A percentile compares a stretch with the other conserved stretches of the same genome.
phyloP scores from a whole-genome alignment of 2,113 vertebrate genomes.

The Corvus hawaiiensis region DNA sequence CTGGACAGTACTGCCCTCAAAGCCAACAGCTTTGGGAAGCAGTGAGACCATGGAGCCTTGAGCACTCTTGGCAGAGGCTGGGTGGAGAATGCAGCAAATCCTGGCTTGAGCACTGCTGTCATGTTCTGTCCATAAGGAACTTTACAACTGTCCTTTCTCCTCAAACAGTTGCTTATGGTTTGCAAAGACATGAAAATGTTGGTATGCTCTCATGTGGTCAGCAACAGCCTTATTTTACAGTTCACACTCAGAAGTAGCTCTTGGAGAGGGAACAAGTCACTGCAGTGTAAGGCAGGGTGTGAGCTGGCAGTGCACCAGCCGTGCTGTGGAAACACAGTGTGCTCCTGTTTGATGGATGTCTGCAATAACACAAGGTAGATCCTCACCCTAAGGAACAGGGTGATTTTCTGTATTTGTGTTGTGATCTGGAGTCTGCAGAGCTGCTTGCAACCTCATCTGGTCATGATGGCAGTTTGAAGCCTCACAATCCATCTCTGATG shows the following conservation, averaged over 20 bases:
- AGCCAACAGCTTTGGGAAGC: background rate
- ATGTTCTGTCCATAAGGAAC: background rate
- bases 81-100: background rate
- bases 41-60: background rate
- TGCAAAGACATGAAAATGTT: background rate
- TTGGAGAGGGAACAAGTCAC: background rate
- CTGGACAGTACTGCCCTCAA: background rate
- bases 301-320: background rate
- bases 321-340: rapidly evolving
- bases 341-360: background rate
- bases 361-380: background rate
- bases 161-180: background rate
- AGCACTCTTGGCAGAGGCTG: background rate
- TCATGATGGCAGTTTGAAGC: background rate
- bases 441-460: background rate
- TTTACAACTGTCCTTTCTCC: background rate
- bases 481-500: background rate
- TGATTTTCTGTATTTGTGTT: background rate
- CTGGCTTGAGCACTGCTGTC: background rate
- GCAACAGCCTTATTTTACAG: background rate
- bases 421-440: background rate
- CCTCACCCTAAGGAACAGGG: background rate
- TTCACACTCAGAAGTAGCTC: background rate
- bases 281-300: background rate
- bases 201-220: background rate